phyloP scores from a whole-genome alignment of 2,888 invertebrate genomes.

The Stenchaetothrips biformis region DNA sequence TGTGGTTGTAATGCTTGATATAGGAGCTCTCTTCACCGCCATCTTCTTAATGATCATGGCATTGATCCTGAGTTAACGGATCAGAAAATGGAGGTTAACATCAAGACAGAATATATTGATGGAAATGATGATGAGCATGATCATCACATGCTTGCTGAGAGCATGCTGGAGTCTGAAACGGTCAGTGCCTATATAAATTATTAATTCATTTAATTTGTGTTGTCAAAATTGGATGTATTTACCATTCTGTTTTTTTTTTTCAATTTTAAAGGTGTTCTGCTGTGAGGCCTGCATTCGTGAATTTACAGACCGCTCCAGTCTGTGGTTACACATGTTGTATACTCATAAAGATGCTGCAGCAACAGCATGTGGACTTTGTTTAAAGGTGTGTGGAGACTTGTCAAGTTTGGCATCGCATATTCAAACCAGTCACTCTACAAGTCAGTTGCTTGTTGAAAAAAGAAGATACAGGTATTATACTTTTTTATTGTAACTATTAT shows the following conservation, averaged over 20 bases:
- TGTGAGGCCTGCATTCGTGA: conserved; percentile 50
- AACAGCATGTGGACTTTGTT: conserved; percentile 54
- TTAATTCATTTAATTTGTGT: too few relatives aligned
- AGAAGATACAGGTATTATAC: conserved; percentile 41
- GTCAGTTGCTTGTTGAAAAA: conserved; percentile 39
- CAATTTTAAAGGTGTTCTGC: conserved; percentile 42
- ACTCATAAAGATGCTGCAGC: conserved; percentile 52
- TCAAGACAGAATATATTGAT: not conserved
- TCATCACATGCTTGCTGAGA: conserved; percentile 37
- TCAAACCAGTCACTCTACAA: conserved; percentile 47
- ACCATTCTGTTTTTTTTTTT: not conserved
- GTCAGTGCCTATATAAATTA: conserved; percentile 31
- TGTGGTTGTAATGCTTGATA: not conserved
- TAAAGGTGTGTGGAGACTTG: conserved; percentile 50
- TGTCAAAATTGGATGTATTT: too few relatives aligned
- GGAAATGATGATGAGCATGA: conserved; percentile 25
- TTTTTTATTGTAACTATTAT: not conserved
- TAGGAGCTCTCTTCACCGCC: conserved; percentile 32
- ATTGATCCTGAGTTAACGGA: conserved; percentile 35
- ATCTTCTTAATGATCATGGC: conserved; percentile 35
- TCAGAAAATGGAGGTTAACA: not conserved
- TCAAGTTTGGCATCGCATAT: conserved; percentile 51
- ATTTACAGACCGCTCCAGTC: conserved; percentile 50
- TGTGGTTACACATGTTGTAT: conserved; percentile 53
- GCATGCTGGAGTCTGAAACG: conserved; percentile 47